A percentile compares a stretch with the other conserved stretches of the same genome.
phyloP scores from a whole-genome alignment of 2,797 vertebrate genomes.

The Petrocephalus sullivani region DNA sequence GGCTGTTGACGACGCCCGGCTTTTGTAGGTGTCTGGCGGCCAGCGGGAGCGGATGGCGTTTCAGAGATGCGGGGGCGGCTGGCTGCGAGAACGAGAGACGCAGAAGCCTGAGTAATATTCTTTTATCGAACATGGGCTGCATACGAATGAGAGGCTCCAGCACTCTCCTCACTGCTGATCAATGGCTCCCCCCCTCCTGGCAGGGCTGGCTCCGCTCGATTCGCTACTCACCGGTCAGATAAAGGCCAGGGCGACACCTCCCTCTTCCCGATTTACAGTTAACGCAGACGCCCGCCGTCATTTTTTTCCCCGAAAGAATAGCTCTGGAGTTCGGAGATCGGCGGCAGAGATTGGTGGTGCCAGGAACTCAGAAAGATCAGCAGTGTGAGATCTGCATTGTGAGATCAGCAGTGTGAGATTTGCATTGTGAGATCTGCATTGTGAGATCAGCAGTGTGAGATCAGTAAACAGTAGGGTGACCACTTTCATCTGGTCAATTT shows the following conservation, averaged over 20 bases:
- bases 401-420: neutral
- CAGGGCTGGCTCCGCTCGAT: slow-evolving; percentile 13
- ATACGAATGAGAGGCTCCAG: slow-evolving; percentile 43
- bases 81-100: slow-evolving; percentile 24
- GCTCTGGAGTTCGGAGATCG: neutral
- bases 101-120: slow-evolving; percentile 32
- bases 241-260: neutral
- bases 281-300: neutral
- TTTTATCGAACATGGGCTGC: slow-evolving; percentile 36
- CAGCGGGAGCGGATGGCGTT: slow-evolving; percentile 28
- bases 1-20: neutral
- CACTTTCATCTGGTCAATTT: neutral
- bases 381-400: neutral
- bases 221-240: neutral
- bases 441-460: neutral
- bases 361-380: neutral
- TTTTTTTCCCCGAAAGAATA: neutral
- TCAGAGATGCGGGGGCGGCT: slow-evolving; percentile 33
- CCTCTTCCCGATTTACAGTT: neutral
- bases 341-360: neutral
- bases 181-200: slow-evolving; percentile 21
- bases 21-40: slow-evolving; percentile 38
- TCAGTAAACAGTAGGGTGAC: neutral
- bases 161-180: slow-evolving; percentile 27
- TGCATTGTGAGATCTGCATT: neutral